Conservation (phyloP, 2,797 vertebrate species). For the Enteromius radiatus region DNA sequence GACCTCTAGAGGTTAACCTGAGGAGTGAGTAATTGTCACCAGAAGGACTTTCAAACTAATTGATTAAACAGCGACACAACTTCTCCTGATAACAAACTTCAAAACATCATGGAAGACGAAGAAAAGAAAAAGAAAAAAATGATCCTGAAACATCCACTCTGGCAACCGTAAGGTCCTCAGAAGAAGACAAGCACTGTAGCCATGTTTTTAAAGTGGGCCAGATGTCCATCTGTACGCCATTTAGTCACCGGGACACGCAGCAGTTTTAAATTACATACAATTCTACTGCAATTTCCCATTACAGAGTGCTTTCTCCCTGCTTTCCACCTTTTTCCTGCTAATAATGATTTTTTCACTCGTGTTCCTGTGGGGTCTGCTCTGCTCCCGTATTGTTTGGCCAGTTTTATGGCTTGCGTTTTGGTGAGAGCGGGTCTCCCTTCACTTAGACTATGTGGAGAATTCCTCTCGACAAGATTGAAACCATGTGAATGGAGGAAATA, state of each 20-base stretch:
- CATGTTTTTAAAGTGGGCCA: conserved; percentile 67
- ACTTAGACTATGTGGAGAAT: conserved; percentile 78
- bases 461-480: conserved; percentile 83
- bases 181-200: conserved; percentile 12
- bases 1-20: conserved; percentile 64
- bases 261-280: conserved; percentile 90
- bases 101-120: neutral
- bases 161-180: conserved; percentile 64
- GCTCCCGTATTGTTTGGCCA: conserved; percentile 30
- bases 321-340: conserved; percentile 65
- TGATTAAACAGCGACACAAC: neutral
- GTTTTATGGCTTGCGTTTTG: conserved; percentile 41
- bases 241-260: conserved; percentile 77
- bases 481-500: conserved; percentile 87
- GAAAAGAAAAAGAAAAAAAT: neutral
- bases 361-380: conserved; percentile 39
- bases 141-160: conserved; percentile 50
- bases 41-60: conserved; percentile 2
- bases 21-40: conserved; percentile 4
- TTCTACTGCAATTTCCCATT: conserved; percentile 88
- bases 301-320: conserved; percentile 79
- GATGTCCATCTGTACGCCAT: conserved; percentile 88
- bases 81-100: neutral
- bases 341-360: conserved; percentile 77
- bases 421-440: conserved; percentile 72